A percentile compares a stretch with the other conserved stretches of the same genome.
phyloP scores from a whole-genome alignment of 2,888 invertebrate species.

The Eretmocerus hayati region DNA sequence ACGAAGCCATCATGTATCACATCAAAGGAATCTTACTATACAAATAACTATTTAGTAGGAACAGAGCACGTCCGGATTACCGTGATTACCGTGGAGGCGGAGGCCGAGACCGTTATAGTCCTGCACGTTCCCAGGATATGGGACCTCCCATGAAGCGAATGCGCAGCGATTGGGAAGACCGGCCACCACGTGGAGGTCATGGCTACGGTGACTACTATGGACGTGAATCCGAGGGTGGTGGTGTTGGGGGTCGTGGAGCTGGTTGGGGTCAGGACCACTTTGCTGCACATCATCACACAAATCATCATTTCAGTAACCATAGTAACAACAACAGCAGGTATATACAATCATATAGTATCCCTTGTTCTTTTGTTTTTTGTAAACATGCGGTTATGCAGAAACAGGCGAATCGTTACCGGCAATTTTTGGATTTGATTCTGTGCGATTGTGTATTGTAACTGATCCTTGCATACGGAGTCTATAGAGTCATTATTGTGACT shows the following conservation, averaged over 20 bases:
- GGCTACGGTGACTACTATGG: conserved; percentile 19
- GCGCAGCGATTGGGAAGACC: conserved; percentile 64
- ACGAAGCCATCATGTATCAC: too few species aligned
- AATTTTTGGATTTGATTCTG: too few species aligned
- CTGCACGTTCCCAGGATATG: conserved; percentile 68
- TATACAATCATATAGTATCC: neutral
- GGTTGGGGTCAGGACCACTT: conserved; percentile 40
- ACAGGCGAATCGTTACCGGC: too few species aligned
- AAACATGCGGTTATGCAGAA: too few species aligned
- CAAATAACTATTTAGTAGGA: conserved; percentile 51
- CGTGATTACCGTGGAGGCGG: conserved; percentile 70
- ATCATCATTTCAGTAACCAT: conserved; percentile 57
- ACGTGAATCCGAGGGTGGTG: conserved; percentile 21
- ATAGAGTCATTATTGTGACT: too few species aligned
- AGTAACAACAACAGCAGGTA: conserved; percentile 36
- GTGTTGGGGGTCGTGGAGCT: conserved; percentile 22
- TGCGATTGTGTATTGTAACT: too few species aligned
- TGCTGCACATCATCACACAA: conserved; percentile 51
- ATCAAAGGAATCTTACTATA: too few species aligned
- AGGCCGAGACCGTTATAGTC: conserved; percentile 52
- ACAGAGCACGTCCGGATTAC: conserved; percentile 69
- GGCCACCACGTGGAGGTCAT: conserved; percentile 30
- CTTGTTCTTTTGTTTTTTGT: neutral
- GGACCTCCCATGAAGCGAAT: conserved; percentile 73
- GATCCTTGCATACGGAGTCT: too few species aligned